These are phyloP conservation scores for Clarias magur DNA, from an alignment of 2,113 vertebrate species.

Conservation along the genomic window DNA sequence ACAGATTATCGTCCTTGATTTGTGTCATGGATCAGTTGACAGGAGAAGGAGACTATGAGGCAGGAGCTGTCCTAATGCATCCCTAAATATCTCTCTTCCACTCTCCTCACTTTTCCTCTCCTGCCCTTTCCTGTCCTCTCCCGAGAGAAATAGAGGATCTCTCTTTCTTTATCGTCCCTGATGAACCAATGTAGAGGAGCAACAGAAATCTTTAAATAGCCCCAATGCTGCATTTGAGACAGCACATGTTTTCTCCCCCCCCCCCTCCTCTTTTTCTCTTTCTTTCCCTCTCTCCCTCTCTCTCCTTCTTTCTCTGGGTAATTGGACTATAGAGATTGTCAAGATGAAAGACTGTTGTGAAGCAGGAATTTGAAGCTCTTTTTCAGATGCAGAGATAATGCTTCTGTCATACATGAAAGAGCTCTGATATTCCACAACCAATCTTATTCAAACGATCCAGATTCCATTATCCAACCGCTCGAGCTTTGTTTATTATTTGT, in stretches of 20 bases:
- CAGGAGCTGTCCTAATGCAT: neutral
- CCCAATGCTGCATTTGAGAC: conserved; percentile 28
- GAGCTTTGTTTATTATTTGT: neutral
- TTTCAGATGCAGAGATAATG: conserved; percentile 32
- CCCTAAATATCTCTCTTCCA: conserved; percentile 23
- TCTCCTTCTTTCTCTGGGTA: conserved; percentile 11
- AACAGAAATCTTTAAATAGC: conserved; percentile 38
- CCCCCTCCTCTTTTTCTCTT: neutral
- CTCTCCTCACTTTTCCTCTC: neutral
- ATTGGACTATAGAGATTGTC: conserved; percentile 21
- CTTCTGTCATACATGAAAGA: conserved; percentile 40
- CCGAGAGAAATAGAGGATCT: conserved; percentile 8
- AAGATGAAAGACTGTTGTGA: conserved; percentile 45
- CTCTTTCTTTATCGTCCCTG: conserved; percentile 10
- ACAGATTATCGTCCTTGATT: conserved; percentile 16
- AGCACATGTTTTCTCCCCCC: conserved; percentile 5
- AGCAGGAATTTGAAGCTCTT: conserved; percentile 27
- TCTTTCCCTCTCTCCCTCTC: neutral
- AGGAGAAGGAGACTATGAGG: neutral
- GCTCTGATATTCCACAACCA: conserved; percentile 7
- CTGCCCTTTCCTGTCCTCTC: conserved; percentile 24
- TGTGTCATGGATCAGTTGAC: conserved; percentile 9
- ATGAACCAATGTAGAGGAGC: conserved; percentile 16
- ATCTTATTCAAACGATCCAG: conserved; percentile 17
- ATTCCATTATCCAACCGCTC: neutral